Evolutionary conservation across 2,888 invertebrate genomes (phyloP).

Genomic region (Glyphotaelius pellucidus): DNA sequence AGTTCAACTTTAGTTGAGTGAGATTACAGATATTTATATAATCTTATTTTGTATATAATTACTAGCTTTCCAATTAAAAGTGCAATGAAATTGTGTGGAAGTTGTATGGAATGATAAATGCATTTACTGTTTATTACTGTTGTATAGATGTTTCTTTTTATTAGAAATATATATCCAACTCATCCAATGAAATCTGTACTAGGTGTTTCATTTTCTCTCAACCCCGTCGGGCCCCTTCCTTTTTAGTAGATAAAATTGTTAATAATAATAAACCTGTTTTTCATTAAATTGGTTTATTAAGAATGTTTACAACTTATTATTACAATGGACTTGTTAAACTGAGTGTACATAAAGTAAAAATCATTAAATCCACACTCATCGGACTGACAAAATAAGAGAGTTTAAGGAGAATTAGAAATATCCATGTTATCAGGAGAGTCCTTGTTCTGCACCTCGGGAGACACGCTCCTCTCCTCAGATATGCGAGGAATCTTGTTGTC

Average conservation of each 20-base stretch:
- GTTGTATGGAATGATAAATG: conserved; percentile 54
- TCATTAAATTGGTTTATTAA: conserved; percentile 4
- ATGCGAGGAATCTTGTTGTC: conserved; percentile 69
- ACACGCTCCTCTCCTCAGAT: conserved; percentile 70
- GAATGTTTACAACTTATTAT: not conserved
- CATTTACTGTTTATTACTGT: conserved; percentile 61
- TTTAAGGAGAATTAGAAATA: conserved; percentile 86
- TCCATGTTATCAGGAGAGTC: conserved; percentile 86
- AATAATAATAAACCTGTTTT: not conserved
- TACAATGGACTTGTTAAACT: not conserved
- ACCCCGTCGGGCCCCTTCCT: not conserved
- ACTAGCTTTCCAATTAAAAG: conserved; percentile 46
- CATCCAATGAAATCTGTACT: conserved; percentile 54
- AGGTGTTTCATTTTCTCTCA: conserved; percentile 3
- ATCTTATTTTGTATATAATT: conserved; percentile 61
- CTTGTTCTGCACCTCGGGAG: conserved; percentile 72
- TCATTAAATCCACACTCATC: not conserved
- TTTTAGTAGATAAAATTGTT: conserved; percentile 1
- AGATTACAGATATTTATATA: conserved; percentile 38
- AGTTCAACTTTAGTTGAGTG: conserved; percentile 38
- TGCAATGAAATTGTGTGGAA: conserved; percentile 51
- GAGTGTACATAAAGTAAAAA: not conserved
- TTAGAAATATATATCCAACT: conserved; percentile 64
- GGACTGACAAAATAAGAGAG: not conserved
- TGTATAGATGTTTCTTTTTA: conserved; percentile 65